These are phyloP conservation scores for Melanotaenia duboulayi DNA, from an alignment of 2,113 vertebrate species.

Conservation along the genomic window DNA sequence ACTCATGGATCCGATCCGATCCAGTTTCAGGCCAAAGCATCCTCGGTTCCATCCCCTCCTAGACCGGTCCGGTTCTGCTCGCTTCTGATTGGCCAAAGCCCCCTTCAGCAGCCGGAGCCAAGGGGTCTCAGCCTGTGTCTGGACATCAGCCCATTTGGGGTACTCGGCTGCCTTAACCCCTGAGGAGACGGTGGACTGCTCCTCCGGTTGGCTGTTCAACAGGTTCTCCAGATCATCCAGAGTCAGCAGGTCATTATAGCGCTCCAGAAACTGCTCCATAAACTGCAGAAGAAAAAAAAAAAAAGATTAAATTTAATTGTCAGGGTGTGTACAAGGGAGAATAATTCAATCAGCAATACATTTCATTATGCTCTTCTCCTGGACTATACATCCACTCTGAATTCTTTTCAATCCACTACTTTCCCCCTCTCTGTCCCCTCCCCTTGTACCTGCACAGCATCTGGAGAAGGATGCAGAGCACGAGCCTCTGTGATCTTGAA, in stretches of 20 bases:
- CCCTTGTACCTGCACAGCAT: conserved; percentile 77
- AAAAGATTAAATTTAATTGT: conserved; percentile 44
- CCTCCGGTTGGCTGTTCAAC: conserved; percentile 75
- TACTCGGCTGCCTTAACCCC: conserved; percentile 73
- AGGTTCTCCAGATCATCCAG: conserved; percentile 84
- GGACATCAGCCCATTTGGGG: conserved; percentile 80
- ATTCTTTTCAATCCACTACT: background rate
- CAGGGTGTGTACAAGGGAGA: conserved; percentile 39
- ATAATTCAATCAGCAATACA: conserved; percentile 70
- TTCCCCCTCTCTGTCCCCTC: background rate
- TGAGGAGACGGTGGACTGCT: conserved; percentile 69
- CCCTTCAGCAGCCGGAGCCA: conserved; percentile 83
- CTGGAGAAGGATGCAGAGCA: conserved; percentile 76
- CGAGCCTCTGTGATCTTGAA: conserved; percentile 76
- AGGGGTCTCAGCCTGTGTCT: conserved; percentile 73
- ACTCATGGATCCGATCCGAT: conserved; percentile 89
- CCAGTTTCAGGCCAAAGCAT: conserved; percentile 90
- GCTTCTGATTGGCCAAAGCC: conserved; percentile 82
- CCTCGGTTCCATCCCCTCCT: conserved; percentile 84
- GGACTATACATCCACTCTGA: conserved; percentile 6
- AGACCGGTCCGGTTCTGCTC: conserved; percentile 78
- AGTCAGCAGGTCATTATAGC: conserved; percentile 84
- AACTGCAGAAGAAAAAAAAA: conserved; percentile 63
- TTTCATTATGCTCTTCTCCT: conserved; percentile 59
- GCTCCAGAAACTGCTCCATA: conserved; percentile 83